Evolutionary conservation across 2,113 vertebrate species (phyloP), one percentile per base, ranked within the genome.

Genomic region (Mormyrus lacerda): DNA sequence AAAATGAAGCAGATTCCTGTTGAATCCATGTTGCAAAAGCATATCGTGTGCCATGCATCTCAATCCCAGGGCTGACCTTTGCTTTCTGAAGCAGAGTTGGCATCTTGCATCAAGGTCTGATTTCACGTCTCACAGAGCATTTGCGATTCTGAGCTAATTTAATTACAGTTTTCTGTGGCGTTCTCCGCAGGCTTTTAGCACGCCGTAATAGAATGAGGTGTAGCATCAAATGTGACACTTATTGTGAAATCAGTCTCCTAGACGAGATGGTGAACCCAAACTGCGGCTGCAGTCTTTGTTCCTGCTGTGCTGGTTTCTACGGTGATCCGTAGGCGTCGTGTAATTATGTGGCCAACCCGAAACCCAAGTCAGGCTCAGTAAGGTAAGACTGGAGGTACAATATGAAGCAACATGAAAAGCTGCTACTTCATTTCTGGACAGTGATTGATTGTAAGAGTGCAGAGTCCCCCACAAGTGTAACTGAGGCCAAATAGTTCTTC

Each of bases 201-300:
- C 19, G 4, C 6, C 27, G 31, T 86, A 86, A 89, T 8, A 65
- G 61, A 55, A 85, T 4, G 53, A 89, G 35, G 42, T 47, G 39
- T 24, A 27, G 17, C 27, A 65, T 69, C 15, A 89, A 69, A 89
- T 24, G 27, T 89, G 73, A 50, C 73, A 89, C 69, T 51, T 35
- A 82, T 79, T 89, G 69, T 82, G 48, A 82, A 89, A 86, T 35
- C 55, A 73, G 27, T 51, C 45, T 73, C 83, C 55, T 85, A 61
- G 27, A 69, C 27, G 48, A 73, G 50, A 87, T 53, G 42, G 47
- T 50, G 31, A 50, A 53, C 1, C 24, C 21, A 69, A 42, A 35
- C 10, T 55, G 24, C 9, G 39, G 42, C 24, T 2, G 50, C 42
- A 47, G 27, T 35, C 2, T 27, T 47, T 42, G 35, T 51, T 55